A percentile compares a stretch with the other conserved stretches of the same genome.
These are phyloP conservation scores for Sterna hirundo DNA, from an alignment of 2,113 vertebrate species.

Conservation along the genomic window DNA sequence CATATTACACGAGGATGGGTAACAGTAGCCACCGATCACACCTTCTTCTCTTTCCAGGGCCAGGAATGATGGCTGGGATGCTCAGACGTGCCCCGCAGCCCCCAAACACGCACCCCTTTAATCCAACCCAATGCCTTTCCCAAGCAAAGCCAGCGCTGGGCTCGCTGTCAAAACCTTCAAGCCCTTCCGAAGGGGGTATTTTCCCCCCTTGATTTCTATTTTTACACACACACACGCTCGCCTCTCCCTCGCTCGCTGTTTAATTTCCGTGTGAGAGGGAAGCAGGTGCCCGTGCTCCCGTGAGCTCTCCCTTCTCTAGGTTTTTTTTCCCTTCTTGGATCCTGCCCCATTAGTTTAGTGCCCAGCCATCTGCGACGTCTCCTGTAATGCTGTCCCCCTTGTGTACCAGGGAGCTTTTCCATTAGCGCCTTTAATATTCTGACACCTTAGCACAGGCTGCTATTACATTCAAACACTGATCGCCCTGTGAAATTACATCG, in stretches of 20 bases:
- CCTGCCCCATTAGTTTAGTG: conserved; percentile 98
- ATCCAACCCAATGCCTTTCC: background rate
- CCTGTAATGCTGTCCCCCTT: conserved; percentile 90
- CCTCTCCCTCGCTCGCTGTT: conserved; percentile 60
- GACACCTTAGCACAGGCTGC: conserved; percentile 90
- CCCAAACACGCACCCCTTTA: background rate
- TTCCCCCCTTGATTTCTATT: conserved; percentile 25
- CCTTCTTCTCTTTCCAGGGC: background rate
- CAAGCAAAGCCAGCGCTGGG: background rate
- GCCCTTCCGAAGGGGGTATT: background rate
- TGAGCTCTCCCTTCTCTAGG: conserved; percentile 74
- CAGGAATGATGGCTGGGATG: rapidly evolving
- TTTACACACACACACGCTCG: conserved; percentile 30
- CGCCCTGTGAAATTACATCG: conserved; percentile 90
- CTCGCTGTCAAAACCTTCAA: background rate
- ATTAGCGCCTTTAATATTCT: conserved; percentile 99
- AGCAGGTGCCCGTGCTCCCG: conserved; percentile 80
- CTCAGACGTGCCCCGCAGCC: background rate
- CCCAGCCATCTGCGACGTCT: conserved; percentile 96
- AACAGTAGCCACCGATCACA: background rate
- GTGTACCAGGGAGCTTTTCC: conserved; percentile 97
- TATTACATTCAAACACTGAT: conserved; percentile 91
- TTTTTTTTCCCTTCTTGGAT: conserved; percentile 79
- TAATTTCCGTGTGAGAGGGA: conserved; percentile 78
- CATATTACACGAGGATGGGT: background rate